A percentile compares a stretch with the other conserved stretches of the same genome.
These are phyloP conservation scores for Zoroaster sp. DNA, from an alignment of 53 echinoderm and acorn worm genomes.

Conservation along the genomic window DNA sequence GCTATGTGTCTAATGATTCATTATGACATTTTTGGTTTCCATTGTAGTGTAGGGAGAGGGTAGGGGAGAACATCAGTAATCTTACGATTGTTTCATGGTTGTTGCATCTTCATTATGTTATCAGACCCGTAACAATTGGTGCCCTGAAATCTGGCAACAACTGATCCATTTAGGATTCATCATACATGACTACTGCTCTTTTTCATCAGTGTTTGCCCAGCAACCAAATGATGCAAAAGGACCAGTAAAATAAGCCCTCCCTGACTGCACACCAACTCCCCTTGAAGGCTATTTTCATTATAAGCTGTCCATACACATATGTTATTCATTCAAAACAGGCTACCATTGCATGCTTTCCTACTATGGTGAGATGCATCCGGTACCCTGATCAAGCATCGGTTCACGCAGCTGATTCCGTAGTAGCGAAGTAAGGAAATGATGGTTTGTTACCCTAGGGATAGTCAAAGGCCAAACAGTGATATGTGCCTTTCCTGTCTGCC, in stretches of 20 bases:
- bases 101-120: background rate
- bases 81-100: background rate
- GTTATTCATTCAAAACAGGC: background rate
- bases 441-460: background rate
- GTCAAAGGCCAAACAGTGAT: slow-evolving; percentile 17
- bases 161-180: slow-evolving; percentile 27
- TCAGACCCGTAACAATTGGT: background rate
- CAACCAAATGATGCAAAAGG: background rate
- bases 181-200: background rate
- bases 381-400: background rate
- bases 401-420: background rate
- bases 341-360: background rate
- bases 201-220: background rate
- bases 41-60: too few species aligned
- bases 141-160: background rate
- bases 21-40: too few species aligned
- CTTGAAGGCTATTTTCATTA: background rate
- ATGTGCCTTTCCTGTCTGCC: background rate
- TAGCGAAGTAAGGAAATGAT: background rate
- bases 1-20: too few species aligned
- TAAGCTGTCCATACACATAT: background rate
- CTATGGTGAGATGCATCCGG: background rate
- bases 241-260: background rate
- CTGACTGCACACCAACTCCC: background rate
- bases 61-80: background rate